Percentiles rank a stretch among this genome's conserved stretches.
These are phyloP conservation scores for Gallinago jamesoni DNA, from an alignment of 2,113 vertebrate species.

Conservation along the genomic window DNA sequence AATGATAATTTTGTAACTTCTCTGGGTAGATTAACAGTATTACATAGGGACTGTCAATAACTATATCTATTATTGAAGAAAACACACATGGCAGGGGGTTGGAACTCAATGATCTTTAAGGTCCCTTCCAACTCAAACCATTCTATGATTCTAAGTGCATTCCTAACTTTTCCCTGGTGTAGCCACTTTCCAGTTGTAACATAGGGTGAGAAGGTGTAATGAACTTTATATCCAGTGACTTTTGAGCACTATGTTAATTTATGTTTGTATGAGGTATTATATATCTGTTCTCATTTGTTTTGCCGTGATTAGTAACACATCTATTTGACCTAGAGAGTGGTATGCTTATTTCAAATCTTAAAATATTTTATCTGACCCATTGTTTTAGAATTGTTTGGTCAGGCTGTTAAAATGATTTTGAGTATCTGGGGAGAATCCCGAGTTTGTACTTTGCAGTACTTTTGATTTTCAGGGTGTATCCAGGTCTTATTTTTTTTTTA, in stretches of 20 bases:
- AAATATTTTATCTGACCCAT: not conserved
- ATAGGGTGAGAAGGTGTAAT: not conserved
- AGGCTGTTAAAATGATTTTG: not conserved
- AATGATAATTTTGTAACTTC: not conserved
- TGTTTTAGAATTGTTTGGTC: not conserved
- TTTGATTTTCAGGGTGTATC: not conserved
- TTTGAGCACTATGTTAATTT: not conserved
- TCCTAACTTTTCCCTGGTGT: not conserved
- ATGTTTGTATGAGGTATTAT: not conserved
- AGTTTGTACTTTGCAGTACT: not conserved
- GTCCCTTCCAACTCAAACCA: too few species aligned
- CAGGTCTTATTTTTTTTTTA: not conserved
- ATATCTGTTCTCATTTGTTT: not conserved
- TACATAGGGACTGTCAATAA: not conserved
- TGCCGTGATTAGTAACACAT: not conserved
- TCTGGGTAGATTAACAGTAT: not conserved
- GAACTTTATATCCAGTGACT: not conserved
- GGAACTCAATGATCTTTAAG: too few species aligned
- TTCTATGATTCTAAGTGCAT: not conserved
- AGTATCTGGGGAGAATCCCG: not conserved
- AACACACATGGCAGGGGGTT: not conserved
- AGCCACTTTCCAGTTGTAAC: not conserved
- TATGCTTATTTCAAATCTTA: not conserved
- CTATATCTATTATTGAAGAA: not conserved
- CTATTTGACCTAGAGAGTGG: not conserved